Evolutionary conservation across 2,888 invertebrate species (phyloP), one percentile per base, ranked within the genome.

Genomic region (Urechis unicinctus): DNA sequence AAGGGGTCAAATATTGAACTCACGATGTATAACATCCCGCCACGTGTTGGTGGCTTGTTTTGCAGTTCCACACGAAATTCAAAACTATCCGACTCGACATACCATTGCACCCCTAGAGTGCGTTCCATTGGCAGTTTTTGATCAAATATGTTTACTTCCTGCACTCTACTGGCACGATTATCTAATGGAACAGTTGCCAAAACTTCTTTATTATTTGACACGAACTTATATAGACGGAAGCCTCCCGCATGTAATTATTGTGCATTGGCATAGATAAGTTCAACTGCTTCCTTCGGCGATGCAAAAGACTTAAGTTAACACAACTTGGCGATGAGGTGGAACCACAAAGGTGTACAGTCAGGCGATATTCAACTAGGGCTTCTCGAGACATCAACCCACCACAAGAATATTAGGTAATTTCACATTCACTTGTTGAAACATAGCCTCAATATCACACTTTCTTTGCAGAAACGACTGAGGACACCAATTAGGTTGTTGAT

Each of bases 1-100:
- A 50, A n/a, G 17, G 54, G 54, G 50, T 54, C 49, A 50, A 22
- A 54, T 6, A 54, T 22, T 5, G 54, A 48, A 6, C 24, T n/a
- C 24, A 36, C 31, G 3, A 41, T 22, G 9, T 30, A 29, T 2
- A 54, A 28, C 24, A 54, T 54, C 4, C 54, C 49, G 31, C 54
- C 21, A 22, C 52, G 25, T 36, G 49, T 54, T 9, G 25, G 17
- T 5, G 41, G 48, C 2, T 13, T 49, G 3, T 31, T 3, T 5
- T 50, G 3, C 6, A 50, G 5, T 2, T 28, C 5, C 17, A 42
- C 17, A 13, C 26, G 13, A 26, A 54, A 50, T n/a, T 25, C 6
- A 41, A 54, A 50, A 3, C 28, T 17, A 22, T 54, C 54, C 13
- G 3, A 4, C 21, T 45, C 45, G n/a, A 45, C 5, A 22, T 17